phyloP scores from a whole-genome alignment of 2,797 vertebrate species.

The Atherinosoma microstoma region DNA sequence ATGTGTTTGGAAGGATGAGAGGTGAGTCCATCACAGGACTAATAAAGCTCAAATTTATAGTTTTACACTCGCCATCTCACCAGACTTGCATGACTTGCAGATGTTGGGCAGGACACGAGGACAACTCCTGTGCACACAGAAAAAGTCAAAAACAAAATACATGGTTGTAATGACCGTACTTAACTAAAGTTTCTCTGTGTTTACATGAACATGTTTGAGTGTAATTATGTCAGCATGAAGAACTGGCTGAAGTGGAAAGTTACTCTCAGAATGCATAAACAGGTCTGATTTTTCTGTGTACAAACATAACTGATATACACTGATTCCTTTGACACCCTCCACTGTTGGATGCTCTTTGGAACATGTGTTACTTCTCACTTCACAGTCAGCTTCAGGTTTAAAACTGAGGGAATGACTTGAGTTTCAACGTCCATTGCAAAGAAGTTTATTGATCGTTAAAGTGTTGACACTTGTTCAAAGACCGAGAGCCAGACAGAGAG shows the following conservation, averaged over 20 bases:
- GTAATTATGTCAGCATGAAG: slow-evolving; percentile 28
- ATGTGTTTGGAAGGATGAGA: background rate
- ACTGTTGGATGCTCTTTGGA: slow-evolving; percentile 15
- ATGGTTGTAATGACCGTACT: slow-evolving; percentile 2
- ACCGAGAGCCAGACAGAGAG: background rate
- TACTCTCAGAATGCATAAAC: slow-evolving; percentile 45
- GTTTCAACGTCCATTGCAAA: background rate
- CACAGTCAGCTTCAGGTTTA: slow-evolving; percentile 3
- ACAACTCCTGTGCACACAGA: background rate
- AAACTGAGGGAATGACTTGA: background rate
- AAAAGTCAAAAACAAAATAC: slow-evolving; percentile 11
- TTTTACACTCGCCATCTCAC: slow-evolving; percentile 7
- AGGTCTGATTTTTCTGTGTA: slow-evolving; percentile 32
- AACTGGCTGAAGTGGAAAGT: slow-evolving; percentile 41
- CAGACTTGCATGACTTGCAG: background rate
- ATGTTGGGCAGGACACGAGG: slow-evolving; percentile 2
- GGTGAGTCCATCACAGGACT: background rate
- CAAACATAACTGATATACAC: slow-evolving; percentile 8
- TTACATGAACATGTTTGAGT: slow-evolving; percentile 30
- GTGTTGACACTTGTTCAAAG: background rate
- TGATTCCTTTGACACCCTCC: slow-evolving; percentile 18
- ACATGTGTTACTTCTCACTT: slow-evolving; percentile 10
- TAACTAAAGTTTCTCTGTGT: slow-evolving; percentile 37
- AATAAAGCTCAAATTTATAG: slow-evolving; percentile 2
- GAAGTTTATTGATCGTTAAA: background rate